Conservation (phyloP, 1,140 invertebrate genomes). For the Chlorops oryzae region DNA sequence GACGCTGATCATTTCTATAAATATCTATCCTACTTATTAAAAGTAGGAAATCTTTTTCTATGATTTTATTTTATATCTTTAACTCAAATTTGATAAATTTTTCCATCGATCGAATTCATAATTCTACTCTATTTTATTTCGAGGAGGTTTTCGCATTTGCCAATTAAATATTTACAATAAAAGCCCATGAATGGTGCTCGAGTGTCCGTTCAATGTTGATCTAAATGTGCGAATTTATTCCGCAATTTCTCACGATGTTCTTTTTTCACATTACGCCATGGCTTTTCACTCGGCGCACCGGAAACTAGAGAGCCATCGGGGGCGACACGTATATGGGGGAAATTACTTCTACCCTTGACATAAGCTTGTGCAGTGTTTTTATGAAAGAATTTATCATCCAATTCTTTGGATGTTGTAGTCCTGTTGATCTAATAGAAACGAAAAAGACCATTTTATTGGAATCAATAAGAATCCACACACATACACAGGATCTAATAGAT, state of each 20-base stretch:
- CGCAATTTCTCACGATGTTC: slow-evolving; percentile 84
- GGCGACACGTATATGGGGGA: slow-evolving; percentile 36
- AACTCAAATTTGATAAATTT: too few relatives aligned
- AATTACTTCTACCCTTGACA: slow-evolving; percentile 51
- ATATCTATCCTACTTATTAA: too few relatives aligned
- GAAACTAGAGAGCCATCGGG: slow-evolving; percentile 28
- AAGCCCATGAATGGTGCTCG: too few relatives aligned
- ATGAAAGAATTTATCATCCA: slow-evolving; percentile 58
- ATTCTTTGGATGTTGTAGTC: slow-evolving; percentile 47
- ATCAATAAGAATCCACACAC: neutral
- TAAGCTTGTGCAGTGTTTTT: slow-evolving; percentile 44
- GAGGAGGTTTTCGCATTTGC: too few relatives aligned
- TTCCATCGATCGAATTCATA: too few relatives aligned
- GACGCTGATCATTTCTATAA: too few relatives aligned
- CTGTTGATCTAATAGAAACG: slow-evolving; percentile 37
- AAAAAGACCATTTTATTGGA: too few relatives aligned
- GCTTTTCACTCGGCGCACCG: slow-evolving; percentile 55
- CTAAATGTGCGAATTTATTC: slow-evolving; percentile 70
- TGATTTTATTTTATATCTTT: too few relatives aligned
- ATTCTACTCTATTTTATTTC: too few relatives aligned
- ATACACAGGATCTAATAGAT: slow-evolving; percentile 5
- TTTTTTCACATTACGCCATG: slow-evolving; percentile 75
- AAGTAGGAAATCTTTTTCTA: too few relatives aligned
- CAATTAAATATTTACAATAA: too few relatives aligned
- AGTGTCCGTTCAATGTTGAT: slow-evolving; percentile 64